These are phyloP conservation scores for Pavo muticus DNA, from an alignment of 2,113 vertebrate genomes.

Conservation along the genomic window DNA sequence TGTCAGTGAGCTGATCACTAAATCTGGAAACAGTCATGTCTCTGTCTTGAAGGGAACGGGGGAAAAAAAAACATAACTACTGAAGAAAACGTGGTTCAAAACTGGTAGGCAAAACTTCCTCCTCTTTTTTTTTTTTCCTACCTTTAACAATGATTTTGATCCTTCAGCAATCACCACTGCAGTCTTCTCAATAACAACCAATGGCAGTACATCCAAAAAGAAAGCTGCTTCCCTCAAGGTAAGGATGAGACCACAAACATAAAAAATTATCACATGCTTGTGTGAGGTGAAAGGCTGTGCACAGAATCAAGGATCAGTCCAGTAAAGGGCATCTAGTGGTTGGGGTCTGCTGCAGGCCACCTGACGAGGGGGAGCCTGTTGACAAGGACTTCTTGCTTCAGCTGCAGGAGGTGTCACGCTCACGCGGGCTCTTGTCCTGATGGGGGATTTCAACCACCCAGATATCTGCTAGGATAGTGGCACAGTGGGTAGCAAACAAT, in stretches of 20 bases:
- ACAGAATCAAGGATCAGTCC: neutral
- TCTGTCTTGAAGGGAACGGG: neutral
- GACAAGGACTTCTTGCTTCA: too few species aligned
- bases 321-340: too few species aligned
- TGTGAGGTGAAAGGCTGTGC: neutral
- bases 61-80: neutral
- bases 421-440: too few species aligned
- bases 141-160: accelerated
- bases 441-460: too few species aligned
- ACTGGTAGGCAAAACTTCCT: neutral
- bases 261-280: neutral
- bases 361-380: too few species aligned
- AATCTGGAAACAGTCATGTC: neutral
- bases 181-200: neutral
- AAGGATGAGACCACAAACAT: neutral
- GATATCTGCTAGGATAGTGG: too few species aligned
- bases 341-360: too few species aligned
- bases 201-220: neutral
- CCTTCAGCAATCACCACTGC: neutral
- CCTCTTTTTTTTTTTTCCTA: neutral
- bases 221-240: neutral
- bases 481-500: too few species aligned
- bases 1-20: neutral
- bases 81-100: neutral
- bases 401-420: too few species aligned